Conservation (phyloP, 2,797 vertebrate species). For the Varecia variegata region DNA sequence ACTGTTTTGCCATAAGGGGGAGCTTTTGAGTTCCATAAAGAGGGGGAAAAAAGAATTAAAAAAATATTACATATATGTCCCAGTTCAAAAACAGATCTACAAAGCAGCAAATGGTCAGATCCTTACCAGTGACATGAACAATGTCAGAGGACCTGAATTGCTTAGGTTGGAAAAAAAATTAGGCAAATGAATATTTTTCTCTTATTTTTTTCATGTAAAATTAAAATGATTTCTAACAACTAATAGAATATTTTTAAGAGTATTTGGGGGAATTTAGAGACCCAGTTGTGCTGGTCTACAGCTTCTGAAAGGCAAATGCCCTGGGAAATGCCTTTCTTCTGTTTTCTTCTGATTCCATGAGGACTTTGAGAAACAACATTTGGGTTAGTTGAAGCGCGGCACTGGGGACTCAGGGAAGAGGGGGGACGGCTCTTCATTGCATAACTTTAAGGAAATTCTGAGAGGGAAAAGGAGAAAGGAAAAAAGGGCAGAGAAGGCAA, state of each 20-base stretch:
- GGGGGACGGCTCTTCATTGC: conserved; percentile 72
- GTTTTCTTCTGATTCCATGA: conserved; percentile 76
- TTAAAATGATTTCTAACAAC: conserved; percentile 65
- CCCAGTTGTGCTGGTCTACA: conserved; percentile 72
- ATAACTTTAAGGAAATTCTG: conserved; percentile 82
- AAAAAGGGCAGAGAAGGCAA: neutral
- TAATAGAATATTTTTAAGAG: conserved; percentile 65
- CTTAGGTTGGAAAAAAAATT: conserved; percentile 75
- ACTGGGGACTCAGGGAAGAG: conserved; percentile 74
- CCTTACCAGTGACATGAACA: conserved; percentile 91
- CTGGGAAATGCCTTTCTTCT: conserved; percentile 71
- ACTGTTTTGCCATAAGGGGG: conserved; percentile 88
- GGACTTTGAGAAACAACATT: conserved; percentile 79
- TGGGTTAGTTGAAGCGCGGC: conserved; percentile 80
- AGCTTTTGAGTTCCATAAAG: conserved; percentile 87
- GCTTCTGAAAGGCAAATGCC: conserved; percentile 80
- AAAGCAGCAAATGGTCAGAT: conserved; percentile 82
- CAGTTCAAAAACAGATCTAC: conserved; percentile 87
- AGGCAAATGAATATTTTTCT: conserved; percentile 56
- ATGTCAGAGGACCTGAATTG: conserved; percentile 84
- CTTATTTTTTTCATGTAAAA: conserved; percentile 38
- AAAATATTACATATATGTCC: conserved; percentile 78
- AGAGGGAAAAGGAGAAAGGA: conserved; percentile 67
- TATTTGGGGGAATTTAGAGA: conserved; percentile 85
- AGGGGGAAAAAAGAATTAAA: conserved; percentile 66